Percentiles rank a stretch among this genome's conserved stretches.
Conservation (phyloP, 2,797 vertebrate genomes). For the Nannoperca australis region DNA sequence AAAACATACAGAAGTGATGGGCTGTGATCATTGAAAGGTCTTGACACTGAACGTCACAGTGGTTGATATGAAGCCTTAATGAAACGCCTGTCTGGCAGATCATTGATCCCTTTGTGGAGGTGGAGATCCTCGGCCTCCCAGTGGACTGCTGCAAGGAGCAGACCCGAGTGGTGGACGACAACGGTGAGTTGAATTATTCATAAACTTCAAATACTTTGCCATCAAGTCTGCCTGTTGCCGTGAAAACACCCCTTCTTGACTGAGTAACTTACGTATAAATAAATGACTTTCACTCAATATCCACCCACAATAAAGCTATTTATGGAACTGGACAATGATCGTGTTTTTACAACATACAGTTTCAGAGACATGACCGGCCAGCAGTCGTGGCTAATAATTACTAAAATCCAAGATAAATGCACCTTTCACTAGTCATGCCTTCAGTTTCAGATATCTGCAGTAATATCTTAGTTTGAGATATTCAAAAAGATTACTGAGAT, state of each 20-base stretch:
- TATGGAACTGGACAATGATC: background rate
- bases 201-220: background rate
- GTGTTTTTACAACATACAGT: too few relatives aligned
- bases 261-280: background rate
- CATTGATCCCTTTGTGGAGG: slow-evolving; percentile 99
- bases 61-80: background rate
- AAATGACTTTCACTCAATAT: background rate
- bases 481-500: too few relatives aligned
- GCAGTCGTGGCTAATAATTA: too few relatives aligned
- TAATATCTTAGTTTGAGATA: too few relatives aligned
- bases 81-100: slow-evolving; percentile 86
- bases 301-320: background rate
- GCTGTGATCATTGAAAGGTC: background rate
- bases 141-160: slow-evolving; percentile 97
- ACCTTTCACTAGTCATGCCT: too few relatives aligned
- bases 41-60: too few relatives aligned
- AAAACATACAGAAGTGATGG: background rate
- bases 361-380: too few relatives aligned
- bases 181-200: slow-evolving; percentile 85
- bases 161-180: slow-evolving; percentile 97
- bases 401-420: too few relatives aligned
- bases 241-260: background rate
- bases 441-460: too few relatives aligned
- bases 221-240: background rate
- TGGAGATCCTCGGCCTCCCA: slow-evolving; percentile 95